Base-by-base conservation (phyloP, 1,140 invertebrate genomes). In the Leptinotarsa texana region DNA sequence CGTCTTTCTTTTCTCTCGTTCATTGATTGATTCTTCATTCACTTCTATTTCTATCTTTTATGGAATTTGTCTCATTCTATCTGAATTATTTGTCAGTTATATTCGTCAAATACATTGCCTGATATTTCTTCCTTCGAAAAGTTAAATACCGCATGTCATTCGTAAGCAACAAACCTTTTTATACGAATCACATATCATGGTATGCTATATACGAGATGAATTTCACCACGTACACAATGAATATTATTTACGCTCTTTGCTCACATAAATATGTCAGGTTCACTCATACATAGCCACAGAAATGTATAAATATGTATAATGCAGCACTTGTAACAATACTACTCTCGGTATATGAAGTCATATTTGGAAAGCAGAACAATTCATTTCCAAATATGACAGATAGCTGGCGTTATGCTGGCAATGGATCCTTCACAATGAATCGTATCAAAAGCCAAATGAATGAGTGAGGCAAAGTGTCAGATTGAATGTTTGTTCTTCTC, bases 271-370 rank as follows among this genome's bases (percentile, higher is more conserved):
- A 63, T 48, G 74, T 75, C 74, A 62, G 42, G 69, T 51, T 61
- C 69, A 70, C 51, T 48, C 69, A 48, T 48, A 33, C 51, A 48
- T 70, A 70, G 69, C 18, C 69, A 74, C 73, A 42, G 74, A 72
- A 75, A 75, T 72, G 69, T 75, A 75, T 72, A 75, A 72, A 72
- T 75, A 75, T 75, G 74, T 72, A 75, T 75, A 75, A 75, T 62
- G 74, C 69, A 75, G 65, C 74, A 72, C 70, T 72, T 67, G 74
- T 66, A 70, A 75, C 74, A 75, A 75, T 75, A 49, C 69, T 70
- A 72, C 66, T 72, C 69, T 70, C 21, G 21, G 63, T 65, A 33
- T 33, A 65, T 65, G 27, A n/a, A 65, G 63, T 24, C 27, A 57
- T 57, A 57, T 57, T 57, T 57, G 51, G 51, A 57, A 57, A 18